Percentiles rank a stretch among this genome's conserved stretches.
Evolutionary conservation across 1,140 invertebrate genomes (phyloP).

Genomic region (Calycopis cecrops): DNA sequence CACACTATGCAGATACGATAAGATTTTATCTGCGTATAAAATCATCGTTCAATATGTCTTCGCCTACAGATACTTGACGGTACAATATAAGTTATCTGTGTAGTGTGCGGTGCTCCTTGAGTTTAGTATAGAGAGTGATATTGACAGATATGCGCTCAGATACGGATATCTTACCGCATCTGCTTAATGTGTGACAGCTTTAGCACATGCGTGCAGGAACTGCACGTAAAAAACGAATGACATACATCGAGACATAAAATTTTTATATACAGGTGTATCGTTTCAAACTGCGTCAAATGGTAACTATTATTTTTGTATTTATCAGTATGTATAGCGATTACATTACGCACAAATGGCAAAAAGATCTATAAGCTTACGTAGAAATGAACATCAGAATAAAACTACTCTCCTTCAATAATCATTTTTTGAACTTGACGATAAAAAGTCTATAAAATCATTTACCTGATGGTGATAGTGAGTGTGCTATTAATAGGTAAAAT

Average conservation of each 20-base stretch:
- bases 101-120: too few relatives aligned
- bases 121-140: too few relatives aligned
- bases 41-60: neutral
- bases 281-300: neutral
- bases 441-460: neutral
- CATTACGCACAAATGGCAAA: neutral
- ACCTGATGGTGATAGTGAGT: neutral
- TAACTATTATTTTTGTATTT: slow-evolving; percentile 5
- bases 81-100: too few relatives aligned
- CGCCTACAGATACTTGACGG: too few relatives aligned
- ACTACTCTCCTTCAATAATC: too few relatives aligned
- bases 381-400: neutral
- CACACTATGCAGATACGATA: too few relatives aligned
- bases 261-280: neutral
- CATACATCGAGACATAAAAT: neutral
- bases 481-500: neutral
- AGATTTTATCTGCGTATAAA: too few relatives aligned
- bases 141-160: too few relatives aligned
- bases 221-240: neutral
- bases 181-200: too few relatives aligned
- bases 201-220: neutral
- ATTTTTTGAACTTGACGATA: neutral
- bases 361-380: neutral
- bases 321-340: neutral
- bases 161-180: too few relatives aligned